phyloP scores from a whole-genome alignment of 2,888 invertebrate genomes.

The Syrista parreyssii region DNA sequence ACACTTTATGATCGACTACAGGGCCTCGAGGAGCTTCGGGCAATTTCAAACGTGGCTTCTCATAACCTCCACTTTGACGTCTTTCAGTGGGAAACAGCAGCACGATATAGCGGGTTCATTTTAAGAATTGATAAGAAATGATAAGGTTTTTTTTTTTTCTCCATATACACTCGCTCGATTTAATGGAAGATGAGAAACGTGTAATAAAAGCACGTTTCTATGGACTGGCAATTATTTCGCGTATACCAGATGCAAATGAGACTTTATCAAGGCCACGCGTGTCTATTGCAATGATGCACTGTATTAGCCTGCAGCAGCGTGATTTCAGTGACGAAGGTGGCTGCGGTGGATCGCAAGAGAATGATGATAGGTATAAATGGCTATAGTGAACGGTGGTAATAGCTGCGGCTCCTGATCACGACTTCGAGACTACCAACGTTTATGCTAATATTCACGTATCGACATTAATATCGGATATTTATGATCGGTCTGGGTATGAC shows the following conservation, averaged over 20 bases:
- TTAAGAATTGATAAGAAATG: too few species aligned
- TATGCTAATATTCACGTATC: slow-evolving; percentile 63
- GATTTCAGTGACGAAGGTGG: neutral
- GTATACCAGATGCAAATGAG: neutral
- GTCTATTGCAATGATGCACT: neutral
- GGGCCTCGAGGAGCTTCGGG: neutral
- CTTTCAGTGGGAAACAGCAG: neutral
- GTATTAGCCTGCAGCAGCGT: neutral
- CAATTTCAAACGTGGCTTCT: neutral
- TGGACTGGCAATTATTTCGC: neutral
- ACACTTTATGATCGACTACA: neutral
- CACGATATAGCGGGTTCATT: neutral
- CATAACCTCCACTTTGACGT: neutral
- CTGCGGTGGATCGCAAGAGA: neutral
- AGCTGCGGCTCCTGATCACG: neutral
- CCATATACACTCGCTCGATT: neutral
- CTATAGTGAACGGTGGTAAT: neutral
- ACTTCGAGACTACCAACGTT: slow-evolving; percentile 36
- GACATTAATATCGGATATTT: slow-evolving; percentile 65
- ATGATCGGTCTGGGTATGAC: slow-evolving; percentile 60
- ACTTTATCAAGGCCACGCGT: neutral
- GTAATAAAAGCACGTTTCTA: neutral
- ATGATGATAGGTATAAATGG: neutral
- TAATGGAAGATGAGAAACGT: neutral
- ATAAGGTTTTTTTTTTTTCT: too few species aligned